Evolutionary conservation across 2,113 vertebrate species (phyloP).

Genomic region (Lophius piscatorius): DNA sequence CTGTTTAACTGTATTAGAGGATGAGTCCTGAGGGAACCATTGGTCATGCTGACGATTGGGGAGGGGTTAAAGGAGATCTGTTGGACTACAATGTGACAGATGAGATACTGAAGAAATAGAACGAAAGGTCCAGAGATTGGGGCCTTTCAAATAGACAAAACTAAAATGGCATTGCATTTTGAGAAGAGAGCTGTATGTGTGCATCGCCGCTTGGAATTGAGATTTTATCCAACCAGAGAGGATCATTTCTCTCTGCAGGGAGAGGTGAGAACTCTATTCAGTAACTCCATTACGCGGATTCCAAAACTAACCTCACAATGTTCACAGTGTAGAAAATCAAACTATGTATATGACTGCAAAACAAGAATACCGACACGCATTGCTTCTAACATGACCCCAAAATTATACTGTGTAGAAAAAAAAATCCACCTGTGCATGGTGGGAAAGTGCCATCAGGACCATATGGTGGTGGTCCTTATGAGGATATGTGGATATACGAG

Average conservation of each 20-base stretch:
- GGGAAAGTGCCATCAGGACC: conserved; percentile 57
- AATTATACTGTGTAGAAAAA: conserved; percentile 48
- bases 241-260: conserved; percentile 46
- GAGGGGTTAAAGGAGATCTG: conserved; percentile 57
- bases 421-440: conserved; percentile 54
- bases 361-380: conserved; percentile 16
- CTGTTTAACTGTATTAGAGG: conserved; percentile 84
- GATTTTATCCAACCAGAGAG: conserved; percentile 58
- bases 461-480: conserved; percentile 77
- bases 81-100: conserved; percentile 67
- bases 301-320: conserved; percentile 1
- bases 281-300: conserved; percentile 39
- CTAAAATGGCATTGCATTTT: conserved; percentile 45
- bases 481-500: conserved; percentile 56
- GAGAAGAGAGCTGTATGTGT: conserved; percentile 19
- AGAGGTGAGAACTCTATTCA: conserved; percentile 44
- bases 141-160: conserved; percentile 44
- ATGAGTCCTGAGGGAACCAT: conserved; percentile 79
- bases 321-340: not conserved
- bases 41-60: conserved; percentile 79
- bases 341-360: conserved; percentile 13
- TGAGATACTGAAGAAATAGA: conserved; percentile 55
- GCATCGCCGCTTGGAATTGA: conserved; percentile 21
- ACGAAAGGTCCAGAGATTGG: conserved; percentile 57
- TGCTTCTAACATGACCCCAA: conserved; percentile 38